These are phyloP conservation scores for Mamestra configurata DNA, from an alignment of 1,140 invertebrate genomes.

Conservation along the genomic window DNA sequence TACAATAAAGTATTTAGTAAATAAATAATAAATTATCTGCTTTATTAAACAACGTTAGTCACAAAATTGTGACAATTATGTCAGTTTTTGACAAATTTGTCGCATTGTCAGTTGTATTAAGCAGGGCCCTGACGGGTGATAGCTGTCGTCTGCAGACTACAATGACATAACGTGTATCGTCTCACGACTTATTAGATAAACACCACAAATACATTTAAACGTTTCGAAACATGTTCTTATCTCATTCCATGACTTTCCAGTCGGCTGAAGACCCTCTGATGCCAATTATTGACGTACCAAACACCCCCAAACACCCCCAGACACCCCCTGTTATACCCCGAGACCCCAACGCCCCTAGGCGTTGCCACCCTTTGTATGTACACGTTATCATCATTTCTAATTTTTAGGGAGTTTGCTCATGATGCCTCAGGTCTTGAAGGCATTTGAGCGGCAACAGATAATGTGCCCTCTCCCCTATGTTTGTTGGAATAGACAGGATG, in stretches of 20 bases:
- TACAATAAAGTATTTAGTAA: too few species aligned
- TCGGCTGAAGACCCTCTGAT: slow-evolving; percentile 55
- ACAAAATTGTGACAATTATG: too few species aligned
- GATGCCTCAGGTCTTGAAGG: slow-evolving; percentile 9
- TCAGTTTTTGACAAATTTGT: too few species aligned
- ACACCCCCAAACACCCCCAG: neutral
- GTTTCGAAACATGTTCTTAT: slow-evolving; percentile 17
- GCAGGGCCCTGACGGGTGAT: too few species aligned
- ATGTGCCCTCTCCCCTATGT: neutral
- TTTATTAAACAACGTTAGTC: too few species aligned
- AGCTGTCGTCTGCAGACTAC: too few species aligned
- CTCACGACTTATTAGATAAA: neutral
- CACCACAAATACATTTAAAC: neutral
- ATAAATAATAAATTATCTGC: too few species aligned
- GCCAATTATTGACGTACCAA: slow-evolving; percentile 38
- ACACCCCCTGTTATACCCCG: neutral
- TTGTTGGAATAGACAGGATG: neutral
- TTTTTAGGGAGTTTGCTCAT: slow-evolving; percentile 41
- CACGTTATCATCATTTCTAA: slow-evolving; percentile 34
- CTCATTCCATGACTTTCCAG: slow-evolving; percentile 53
- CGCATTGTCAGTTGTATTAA: too few species aligned
- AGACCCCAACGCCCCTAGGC: neutral
- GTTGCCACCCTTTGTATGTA: slow-evolving; percentile 11
- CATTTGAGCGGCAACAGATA: slow-evolving; percentile 37
- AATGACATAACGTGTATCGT: too few species aligned